Base-by-base conservation (phyloP, 2,888 invertebrate species). In the Acleris laterana region DNA sequence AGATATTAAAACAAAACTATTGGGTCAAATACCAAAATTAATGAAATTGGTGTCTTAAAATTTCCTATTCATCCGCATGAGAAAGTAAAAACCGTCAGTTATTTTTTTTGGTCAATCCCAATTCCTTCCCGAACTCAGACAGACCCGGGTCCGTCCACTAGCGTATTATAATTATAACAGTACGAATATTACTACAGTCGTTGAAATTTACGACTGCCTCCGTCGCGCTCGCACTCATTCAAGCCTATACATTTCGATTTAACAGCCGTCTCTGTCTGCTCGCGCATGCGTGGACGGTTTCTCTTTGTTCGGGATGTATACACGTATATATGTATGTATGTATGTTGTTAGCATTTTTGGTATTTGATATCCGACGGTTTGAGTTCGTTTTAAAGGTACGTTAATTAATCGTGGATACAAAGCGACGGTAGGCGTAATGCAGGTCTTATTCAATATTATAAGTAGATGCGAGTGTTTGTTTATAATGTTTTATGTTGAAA, bases 171-270 rank as follows among this genome's bases (percentile, higher is more conserved):
- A 70, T 70, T 67, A 70, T 56, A 44, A 71, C 55, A 58, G 53
- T 60, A 65, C 44, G 60, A 61, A 58, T 57, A 64, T 62, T 52
- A 58, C 62, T 28, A 19, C 5, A 42, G 67, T 69, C 70, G 69
- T 69, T 69, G 44, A 69, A 72, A 72, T 72, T 72, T 72, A 72
- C 70, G 69, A 68, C 65, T 60, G 22, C 52, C 20, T 5, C 52
- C 46, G 19, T 71, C 72, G 22, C 64, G 11, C 32, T 72, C 62
- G 9, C 38, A 25, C 71, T 17, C 65, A 50, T 49, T 38, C 25
- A 42, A 16, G 28, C 17, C 32, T 53, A 72, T 72, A 68, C 52
- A 59, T 63, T 70, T 72, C 72, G 72, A 71, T 71, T 70, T 68
- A 56, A 7, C 50, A 32, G 13, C 65, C 55, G 28, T 72, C 71